Evolutionary conservation across 1,140 invertebrate genomes (phyloP), one percentile per base, ranked within the genome.

Genomic region (Apis florea): DNA sequence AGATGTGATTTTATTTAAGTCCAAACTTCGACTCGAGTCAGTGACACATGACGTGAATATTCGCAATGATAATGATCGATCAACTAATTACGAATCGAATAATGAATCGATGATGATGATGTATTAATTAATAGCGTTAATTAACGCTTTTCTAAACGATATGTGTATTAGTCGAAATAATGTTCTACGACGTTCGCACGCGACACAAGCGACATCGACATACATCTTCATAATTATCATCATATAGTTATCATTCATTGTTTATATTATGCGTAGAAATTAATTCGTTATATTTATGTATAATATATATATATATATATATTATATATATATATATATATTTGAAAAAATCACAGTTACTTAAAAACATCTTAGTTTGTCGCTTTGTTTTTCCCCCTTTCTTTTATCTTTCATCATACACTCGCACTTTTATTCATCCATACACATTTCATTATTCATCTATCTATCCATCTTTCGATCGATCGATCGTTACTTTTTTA

Each of bases 301-400:
- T 89, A 90, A 88, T 88, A 87, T 88, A n/a, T n/a, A n/a, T n/a
- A n/a, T n/a, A n/a, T n/a, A n/a, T n/a, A n/a, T n/a, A n/a, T n/a
- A n/a, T n/a, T n/a, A n/a, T n/a, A n/a, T n/a, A n/a, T n/a, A n/a
- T n/a, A n/a, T n/a, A n/a, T n/a, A n/a, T n/a, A 86, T 86, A 93
- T 90, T 90, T 89, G 88, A 92, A 89, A 82, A 91, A 93, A 93
- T 93, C 92, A 93, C 91, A 92, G 92, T 92, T 92, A 92, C 90
- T 91, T 90, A 89, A 92, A 91, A 91, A 90, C 82, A 89, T 74
- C 85, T 82, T 85, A 84, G 71, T 59, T 75, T 61, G 47, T 26
- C 74, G 63, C 61, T 74, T 24, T 56, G 47, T 31, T 51, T 40
- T 68, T 67, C 17, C 79, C 19, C 15, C 6, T 54, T 10, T 72